phyloP scores from a whole-genome alignment of 2,888 invertebrate species.

The Balanococcus diminutus region DNA sequence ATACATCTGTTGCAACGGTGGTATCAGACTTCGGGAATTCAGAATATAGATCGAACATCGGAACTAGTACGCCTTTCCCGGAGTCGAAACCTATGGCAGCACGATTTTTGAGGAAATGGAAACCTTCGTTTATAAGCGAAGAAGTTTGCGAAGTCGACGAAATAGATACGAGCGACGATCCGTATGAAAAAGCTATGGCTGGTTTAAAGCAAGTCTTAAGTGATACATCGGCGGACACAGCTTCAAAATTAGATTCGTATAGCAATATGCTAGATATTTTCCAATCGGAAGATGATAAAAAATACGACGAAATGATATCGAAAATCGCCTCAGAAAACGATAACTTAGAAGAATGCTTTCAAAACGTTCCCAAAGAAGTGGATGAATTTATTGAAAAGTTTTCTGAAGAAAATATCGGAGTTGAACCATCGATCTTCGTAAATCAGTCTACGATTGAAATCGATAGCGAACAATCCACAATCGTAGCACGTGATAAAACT shows the following conservation, averaged over 20 bases:
- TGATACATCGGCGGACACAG: background rate
- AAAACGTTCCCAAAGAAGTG: background rate
- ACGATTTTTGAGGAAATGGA: slow-evolving; percentile 46
- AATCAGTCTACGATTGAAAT: background rate
- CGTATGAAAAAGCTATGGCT: slow-evolving; percentile 43
- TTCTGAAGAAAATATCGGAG: background rate
- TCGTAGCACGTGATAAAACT: background rate
- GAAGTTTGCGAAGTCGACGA: background rate
- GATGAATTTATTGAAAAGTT: slow-evolving; percentile 3
- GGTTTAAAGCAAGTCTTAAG: slow-evolving; percentile 33
- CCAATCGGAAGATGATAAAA: slow-evolving; percentile 15
- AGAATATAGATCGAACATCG: background rate
- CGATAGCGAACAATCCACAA: background rate
- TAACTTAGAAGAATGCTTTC: background rate
- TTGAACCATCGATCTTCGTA: background rate
- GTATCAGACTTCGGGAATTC: background rate
- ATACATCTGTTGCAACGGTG: background rate
- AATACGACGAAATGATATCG: slow-evolving; percentile 34
- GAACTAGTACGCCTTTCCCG: slow-evolving; percentile 11
- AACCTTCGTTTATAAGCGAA: background rate
- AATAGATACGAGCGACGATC: background rate
- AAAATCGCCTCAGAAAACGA: background rate
- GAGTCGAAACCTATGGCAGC: slow-evolving; percentile 32
- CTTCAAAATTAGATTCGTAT: slow-evolving; percentile 13
- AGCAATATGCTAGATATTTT: slow-evolving; percentile 28